phyloP scores from a whole-genome alignment of 2,888 invertebrate species.

The Leptarthrus brevirostris region DNA sequence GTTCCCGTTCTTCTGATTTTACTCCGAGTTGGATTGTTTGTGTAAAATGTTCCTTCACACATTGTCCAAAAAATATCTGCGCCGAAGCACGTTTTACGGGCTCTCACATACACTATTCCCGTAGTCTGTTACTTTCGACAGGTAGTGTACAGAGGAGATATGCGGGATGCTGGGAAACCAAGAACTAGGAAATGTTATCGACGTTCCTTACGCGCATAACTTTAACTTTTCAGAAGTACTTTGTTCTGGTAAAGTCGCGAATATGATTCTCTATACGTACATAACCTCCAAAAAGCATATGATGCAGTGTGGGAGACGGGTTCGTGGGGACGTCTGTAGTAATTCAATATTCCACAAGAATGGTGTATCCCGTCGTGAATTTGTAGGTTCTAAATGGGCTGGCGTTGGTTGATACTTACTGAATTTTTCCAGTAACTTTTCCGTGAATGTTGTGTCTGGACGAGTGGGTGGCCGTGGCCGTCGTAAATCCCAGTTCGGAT shows the following conservation, averaged over 20 bases:
- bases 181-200: not conserved
- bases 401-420: not conserved
- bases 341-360: not conserved
- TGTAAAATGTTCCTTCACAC: no score
- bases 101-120: constrained; percentile 2
- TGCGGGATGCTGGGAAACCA: not conserved
- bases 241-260: constrained; percentile 8
- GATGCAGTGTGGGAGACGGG: not conserved
- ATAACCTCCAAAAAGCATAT: constrained; percentile 35
- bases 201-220: constrained; percentile 5
- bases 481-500: no score
- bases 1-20: not conserved
- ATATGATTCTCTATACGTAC: not conserved
- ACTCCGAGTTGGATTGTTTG: no score
- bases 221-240: no score
- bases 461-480: not conserved
- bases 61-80: constrained; percentile 8
- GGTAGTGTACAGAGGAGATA: not conserved
- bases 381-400: not conserved
- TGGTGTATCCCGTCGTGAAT: not conserved
- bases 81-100: constrained; percentile 14
- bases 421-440: constrained; percentile 33
- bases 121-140: not conserved
- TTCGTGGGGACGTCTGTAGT: constrained; percentile 7
- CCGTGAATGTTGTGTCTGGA: constrained; percentile 28